A percentile compares a stretch with the other conserved stretches of the same genome.
Evolutionary conservation across 2,797 vertebrate species (phyloP).

Genomic region (Liparis tanakae): DNA sequence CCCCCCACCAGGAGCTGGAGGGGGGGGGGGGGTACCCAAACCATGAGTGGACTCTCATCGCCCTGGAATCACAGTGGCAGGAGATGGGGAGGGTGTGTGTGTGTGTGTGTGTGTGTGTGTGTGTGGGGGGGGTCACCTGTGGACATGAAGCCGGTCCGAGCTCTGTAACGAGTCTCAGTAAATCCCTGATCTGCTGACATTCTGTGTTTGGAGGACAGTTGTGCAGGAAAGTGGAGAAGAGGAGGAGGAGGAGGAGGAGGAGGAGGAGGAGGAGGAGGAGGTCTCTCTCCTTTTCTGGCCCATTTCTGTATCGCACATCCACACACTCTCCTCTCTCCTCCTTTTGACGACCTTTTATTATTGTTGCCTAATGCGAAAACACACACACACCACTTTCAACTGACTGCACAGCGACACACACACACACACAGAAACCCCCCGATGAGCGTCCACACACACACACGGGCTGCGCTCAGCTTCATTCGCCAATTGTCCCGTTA

Average conservation of each 20-base stretch:
- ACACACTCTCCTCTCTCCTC: too few relatives aligned
- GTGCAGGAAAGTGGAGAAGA: conserved; percentile 19
- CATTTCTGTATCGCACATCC: background rate
- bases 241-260: conserved; percentile 7
- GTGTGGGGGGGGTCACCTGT: background rate
- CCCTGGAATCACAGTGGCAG: conserved; percentile 57
- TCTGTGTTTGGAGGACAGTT: conserved; percentile 36
- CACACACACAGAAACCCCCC: background rate
- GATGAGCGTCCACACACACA: too few relatives aligned
- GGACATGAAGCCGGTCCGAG: conserved; percentile 39
- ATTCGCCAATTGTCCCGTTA: conserved; percentile 60
- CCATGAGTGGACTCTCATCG: conserved; percentile 60
- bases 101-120: too few relatives aligned
- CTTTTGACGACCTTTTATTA: background rate
- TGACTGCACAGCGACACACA: background rate
- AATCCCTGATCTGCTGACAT: conserved; percentile 52
- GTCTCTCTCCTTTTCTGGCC: background rate
- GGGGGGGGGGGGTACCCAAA: conserved; percentile 45
- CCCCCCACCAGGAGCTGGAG: conserved; percentile 5
- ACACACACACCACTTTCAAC: background rate
- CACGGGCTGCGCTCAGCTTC: too few relatives aligned
- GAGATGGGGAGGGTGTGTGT: conserved; percentile 15
- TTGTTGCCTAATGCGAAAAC: background rate
- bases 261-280: conserved; percentile 1
- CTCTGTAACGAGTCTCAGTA: conserved; percentile 61